Base-by-base conservation (phyloP, 2,113 vertebrate genomes). In the Apodemus speciosus region DNA sequence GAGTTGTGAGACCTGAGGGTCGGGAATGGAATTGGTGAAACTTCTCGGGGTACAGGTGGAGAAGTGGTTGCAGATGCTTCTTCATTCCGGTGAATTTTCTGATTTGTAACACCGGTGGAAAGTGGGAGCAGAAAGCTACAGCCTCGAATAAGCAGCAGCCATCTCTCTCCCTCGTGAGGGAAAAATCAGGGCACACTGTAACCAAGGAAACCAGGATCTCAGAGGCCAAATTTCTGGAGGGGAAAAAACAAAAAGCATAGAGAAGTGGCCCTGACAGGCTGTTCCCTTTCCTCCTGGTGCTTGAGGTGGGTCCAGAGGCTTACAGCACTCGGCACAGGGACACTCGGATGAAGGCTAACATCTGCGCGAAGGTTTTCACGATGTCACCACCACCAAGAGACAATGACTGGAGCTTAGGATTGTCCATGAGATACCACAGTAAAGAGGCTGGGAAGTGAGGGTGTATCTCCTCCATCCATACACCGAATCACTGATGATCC, bases 161-260 rank as follows among this genome's bases (percentile, higher is more conserved):
- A 27, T 18, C n/a, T 79, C 40, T 1, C 51, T 66, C 56, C 58
- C 51, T 76, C 5, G 10, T 21, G n/a, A 80, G 23, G 43, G 51
- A 69, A 83, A 92, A 92, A 56, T 13, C 6, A 23, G 73, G 90
- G 75, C 64, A 56, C 53, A 21, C 83, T 0, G 89, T 95, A 85
- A 77, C 94, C 91, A 90, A 90, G 91, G 94, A 85, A 93, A 96
- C 94, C 43, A 62, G 76, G 66, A 58, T 27, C 25, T 7, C 51
- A 88, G 77, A 95, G 93, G 91, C 38, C 81, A 71, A 51, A 71
- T 72, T 79, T 81, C 81, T 77, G 62, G 51, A 58, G 62, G 58
- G 30, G 32, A 66, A 32, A 4, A 73, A 21, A 5, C 35, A 40
- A 81, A 46, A 40, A 58, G 85, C 64, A 53, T 49, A 81, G 85